Conservation (phyloP, 1,140 invertebrate genomes). For the Drosophila baimaii region DNA sequence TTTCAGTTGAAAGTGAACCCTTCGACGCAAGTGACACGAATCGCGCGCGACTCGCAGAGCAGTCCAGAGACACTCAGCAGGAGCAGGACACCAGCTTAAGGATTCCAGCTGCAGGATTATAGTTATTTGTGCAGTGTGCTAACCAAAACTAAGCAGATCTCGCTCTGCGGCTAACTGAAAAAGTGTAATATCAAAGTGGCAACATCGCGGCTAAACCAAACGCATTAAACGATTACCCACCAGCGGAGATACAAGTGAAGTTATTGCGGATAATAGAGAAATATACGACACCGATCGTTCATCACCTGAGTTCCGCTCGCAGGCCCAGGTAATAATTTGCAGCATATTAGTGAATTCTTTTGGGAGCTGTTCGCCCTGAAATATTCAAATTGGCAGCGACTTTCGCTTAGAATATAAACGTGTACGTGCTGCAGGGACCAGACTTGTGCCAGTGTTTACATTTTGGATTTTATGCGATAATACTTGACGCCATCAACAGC, state of each 20-base stretch:
- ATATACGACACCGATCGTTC: conserved; percentile 14
- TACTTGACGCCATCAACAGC: conserved; percentile 69
- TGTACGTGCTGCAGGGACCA: conserved; percentile 62
- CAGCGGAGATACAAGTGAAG: conserved; percentile 13
- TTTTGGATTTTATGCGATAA: conserved; percentile 81
- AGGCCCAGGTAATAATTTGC: conserved; percentile 54
- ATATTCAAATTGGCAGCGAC: conserved; percentile 58
- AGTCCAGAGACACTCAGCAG: conserved; percentile 20
- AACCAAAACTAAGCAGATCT: conserved; percentile 9
- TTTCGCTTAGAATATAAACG: conserved; percentile 61
- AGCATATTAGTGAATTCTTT: conserved; percentile 45
- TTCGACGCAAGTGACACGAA: conserved; percentile 78
- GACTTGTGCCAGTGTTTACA: conserved; percentile 70
- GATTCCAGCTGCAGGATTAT: conserved; percentile 19
- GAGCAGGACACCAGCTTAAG: conserved; percentile 35
- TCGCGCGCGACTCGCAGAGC: conserved; percentile 64
- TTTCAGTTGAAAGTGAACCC: conserved; percentile 84
- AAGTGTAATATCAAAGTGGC: neutral
- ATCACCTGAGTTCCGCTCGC: conserved; percentile 12
- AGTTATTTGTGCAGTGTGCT: conserved; percentile 34
- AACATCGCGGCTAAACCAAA: conserved; percentile 12
- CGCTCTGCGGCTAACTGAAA: conserved; percentile 21
- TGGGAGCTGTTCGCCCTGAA: conserved; percentile 27
- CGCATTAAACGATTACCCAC: neutral
- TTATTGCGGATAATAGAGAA: conserved; percentile 8